phyloP scores from a whole-genome alignment of 1,140 invertebrate species.

The Diorhabda sublineata region DNA sequence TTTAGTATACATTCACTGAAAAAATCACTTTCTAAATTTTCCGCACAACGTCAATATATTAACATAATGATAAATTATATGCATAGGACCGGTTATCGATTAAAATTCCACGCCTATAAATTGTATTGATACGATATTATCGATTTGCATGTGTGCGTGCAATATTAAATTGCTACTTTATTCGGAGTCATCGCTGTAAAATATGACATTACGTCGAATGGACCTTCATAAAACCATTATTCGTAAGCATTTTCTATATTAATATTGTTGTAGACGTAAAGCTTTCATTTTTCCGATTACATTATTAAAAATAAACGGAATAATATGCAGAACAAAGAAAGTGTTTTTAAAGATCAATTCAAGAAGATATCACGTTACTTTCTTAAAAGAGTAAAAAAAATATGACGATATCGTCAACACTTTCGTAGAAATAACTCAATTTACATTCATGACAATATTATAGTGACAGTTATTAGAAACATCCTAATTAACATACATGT shows the following conservation, averaged over 20 bases:
- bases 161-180: slow-evolving; percentile 31
- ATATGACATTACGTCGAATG: slow-evolving; percentile 15
- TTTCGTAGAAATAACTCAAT: no score
- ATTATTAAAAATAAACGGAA: not conserved
- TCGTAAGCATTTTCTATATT: not conserved
- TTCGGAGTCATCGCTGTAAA: slow-evolving; percentile 13
- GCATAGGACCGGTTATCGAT: slow-evolving; percentile 13
- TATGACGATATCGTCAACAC: no score
- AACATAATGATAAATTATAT: slow-evolving; percentile 17
- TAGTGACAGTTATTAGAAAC: no score
- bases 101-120: slow-evolving; percentile 24
- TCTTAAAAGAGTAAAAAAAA: no score
- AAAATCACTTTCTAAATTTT: slow-evolving; percentile 17
- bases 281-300: not conserved
- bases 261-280: no score
- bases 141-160: slow-evolving; percentile 30
- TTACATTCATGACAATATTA: no score
- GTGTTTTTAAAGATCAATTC: not conserved
- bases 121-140: slow-evolving; percentile 22
- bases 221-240: not conserved
- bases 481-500: no score
- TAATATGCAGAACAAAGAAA: not conserved
- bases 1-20: not conserved
- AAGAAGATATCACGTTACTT: no score
- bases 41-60: slow-evolving; percentile 8